Base-by-base conservation (phyloP, 1,140 invertebrate species). In the Zaprionus taronus region DNA sequence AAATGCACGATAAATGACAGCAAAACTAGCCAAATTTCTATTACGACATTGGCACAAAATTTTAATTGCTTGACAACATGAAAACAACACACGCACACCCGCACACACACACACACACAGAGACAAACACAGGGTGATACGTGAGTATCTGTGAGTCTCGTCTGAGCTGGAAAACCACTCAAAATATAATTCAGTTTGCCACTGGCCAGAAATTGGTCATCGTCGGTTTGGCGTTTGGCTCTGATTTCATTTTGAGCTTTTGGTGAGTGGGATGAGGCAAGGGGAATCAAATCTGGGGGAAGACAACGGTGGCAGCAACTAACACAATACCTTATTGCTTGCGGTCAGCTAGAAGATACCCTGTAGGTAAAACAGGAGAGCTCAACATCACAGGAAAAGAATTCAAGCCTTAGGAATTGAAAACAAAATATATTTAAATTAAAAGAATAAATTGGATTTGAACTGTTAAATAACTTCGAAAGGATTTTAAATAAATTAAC, bases 51-150 rank as follows among this genome's bases (percentile, higher is more conserved):
- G 72, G 70, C 58, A 89, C 77, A 82, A 75, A 41, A 89, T 87
- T 83, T 89, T 86, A 87, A 87, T 87, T 87, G 83, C 84, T 89
- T 78, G 77, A 84, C 83, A 87, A 79, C 78, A 83, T 83, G 71
- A 73, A 72, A 87, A 81, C 22, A 28, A 56, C 24, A 24, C 22
- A 24, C 14, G 24, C 14, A 26, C 53, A 56, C 26, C 14, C 11
- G 2, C 24, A 2, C 24, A n/a, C 20, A 20, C 15, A 28, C 15
- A 28, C 31, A 34, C 56, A 66, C 36, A 57, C 28, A 69, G 77
- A 83, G 67, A 72, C 67, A 78, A 68, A 85, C 69, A 66, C 63
- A 38, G 41, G 41, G 28, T 56, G 28, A 28, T 38, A 24, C 24
- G n/a, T 36, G 53, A 22, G 36, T 41, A 31, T 41, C 15, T 62